These are phyloP conservation scores for Hartigia nigra DNA, from an alignment of 2,888 invertebrate genomes.

Conservation along the genomic window DNA sequence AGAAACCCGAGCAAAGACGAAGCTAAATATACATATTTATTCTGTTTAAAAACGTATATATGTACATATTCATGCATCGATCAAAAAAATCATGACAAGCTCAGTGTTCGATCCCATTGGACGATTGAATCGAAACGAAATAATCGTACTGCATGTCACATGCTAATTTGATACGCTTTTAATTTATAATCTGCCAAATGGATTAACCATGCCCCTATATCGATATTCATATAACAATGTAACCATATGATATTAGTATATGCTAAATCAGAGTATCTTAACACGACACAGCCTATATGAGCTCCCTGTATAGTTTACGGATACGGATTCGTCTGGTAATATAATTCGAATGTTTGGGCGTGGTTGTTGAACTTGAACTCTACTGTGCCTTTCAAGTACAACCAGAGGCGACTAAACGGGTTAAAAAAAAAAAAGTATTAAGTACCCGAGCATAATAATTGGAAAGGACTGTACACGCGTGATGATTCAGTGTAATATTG, in stretches of 20 bases:
- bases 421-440: background rate
- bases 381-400: background rate
- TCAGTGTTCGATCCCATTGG: background rate
- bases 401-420: background rate
- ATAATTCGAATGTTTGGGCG: background rate
- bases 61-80: background rate
- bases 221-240: background rate
- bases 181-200: background rate
- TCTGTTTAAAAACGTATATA: background rate
- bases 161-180: background rate
- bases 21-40: background rate
- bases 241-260: background rate
- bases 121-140: background rate
- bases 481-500: background rate
- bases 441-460: background rate
- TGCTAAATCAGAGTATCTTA: background rate
- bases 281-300: background rate
- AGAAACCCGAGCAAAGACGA: background rate
- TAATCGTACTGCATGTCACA: background rate
- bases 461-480: background rate
- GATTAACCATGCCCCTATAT: background rate
- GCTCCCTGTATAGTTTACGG: background rate
- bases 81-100: background rate
- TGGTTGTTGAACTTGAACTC: conserved; percentile 8
- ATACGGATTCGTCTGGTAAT: background rate